Percentiles rank a stretch among this genome's conserved stretches.
Conservation (phyloP, 2,797 vertebrate genomes). For the Hippopotamyrus pictus region DNA sequence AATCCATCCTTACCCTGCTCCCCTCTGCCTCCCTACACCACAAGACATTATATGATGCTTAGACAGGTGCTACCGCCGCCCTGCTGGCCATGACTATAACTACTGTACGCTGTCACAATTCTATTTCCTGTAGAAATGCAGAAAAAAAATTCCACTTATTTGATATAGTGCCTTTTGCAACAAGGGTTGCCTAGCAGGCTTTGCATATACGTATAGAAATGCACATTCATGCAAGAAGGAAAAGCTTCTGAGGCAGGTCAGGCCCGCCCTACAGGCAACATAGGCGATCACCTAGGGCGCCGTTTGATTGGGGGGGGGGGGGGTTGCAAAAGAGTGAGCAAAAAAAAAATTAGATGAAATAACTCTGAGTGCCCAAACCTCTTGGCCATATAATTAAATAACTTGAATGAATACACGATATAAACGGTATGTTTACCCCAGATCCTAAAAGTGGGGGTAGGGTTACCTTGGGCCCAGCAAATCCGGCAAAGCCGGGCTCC, state of each 20-base stretch:
- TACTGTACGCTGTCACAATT: background rate
- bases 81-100: conserved; percentile 5
- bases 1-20: conserved; percentile 55
- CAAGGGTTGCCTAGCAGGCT: background rate
- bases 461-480: conserved; percentile 62
- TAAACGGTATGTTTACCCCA: background rate
- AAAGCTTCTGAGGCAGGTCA: background rate
- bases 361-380: background rate
- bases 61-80: background rate
- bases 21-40: conserved; percentile 59
- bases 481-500: conserved; percentile 58
- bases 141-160: background rate
- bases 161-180: background rate
- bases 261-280: background rate
- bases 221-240: background rate
- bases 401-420: background rate
- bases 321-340: background rate
- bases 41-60: background rate
- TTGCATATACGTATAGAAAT: background rate
- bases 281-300: background rate
- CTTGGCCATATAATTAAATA: background rate
- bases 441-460: background rate
- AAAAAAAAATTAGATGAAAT: background rate
- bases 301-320: background rate
- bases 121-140: background rate